Evolutionary conservation across 2,113 vertebrate genomes (phyloP).

Genomic region (Diphyllodes magnificus): DNA sequence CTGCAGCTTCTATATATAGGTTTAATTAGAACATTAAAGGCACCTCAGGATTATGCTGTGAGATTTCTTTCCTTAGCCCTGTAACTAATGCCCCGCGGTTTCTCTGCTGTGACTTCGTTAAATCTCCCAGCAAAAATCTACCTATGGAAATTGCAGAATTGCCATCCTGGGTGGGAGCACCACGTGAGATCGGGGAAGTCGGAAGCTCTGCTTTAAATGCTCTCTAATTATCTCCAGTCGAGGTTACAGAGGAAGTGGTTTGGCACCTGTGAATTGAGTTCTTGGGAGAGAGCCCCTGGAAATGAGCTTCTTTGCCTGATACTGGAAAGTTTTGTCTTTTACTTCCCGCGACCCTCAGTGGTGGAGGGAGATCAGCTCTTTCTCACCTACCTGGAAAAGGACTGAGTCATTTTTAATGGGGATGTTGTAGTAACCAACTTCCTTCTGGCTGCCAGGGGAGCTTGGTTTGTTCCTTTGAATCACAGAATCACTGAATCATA

Average conservation of each 20-base stretch:
- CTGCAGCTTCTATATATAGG: conserved; percentile 61
- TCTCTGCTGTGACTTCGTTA: neutral
- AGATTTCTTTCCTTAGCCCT: conserved; percentile 53
- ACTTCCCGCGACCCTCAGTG: fast-evolving
- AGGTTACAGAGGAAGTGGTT: neutral
- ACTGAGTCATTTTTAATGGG: neutral
- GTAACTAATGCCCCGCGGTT: conserved; percentile 40
- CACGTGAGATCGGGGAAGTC: neutral
- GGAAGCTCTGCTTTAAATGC: neutral
- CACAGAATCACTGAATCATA: neutral
- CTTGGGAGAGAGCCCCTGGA: neutral
- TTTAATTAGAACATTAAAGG: conserved; percentile 60
- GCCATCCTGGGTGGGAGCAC: neutral
- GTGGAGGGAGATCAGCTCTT: neutral
- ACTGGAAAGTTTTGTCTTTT: neutral
- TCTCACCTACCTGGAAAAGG: neutral
- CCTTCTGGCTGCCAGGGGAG: neutral
- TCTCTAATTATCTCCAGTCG: neutral
- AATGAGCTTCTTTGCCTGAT: neutral
- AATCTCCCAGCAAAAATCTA: neutral
- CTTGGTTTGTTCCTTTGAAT: neutral
- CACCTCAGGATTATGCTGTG: conserved; percentile 44
- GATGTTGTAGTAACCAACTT: neutral
- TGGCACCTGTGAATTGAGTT: conserved; percentile 20
- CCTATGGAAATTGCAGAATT: conserved; percentile 1